Evolutionary conservation across 2,113 vertebrate species (phyloP).

Genomic region (Ranitomeya variabilis): DNA sequence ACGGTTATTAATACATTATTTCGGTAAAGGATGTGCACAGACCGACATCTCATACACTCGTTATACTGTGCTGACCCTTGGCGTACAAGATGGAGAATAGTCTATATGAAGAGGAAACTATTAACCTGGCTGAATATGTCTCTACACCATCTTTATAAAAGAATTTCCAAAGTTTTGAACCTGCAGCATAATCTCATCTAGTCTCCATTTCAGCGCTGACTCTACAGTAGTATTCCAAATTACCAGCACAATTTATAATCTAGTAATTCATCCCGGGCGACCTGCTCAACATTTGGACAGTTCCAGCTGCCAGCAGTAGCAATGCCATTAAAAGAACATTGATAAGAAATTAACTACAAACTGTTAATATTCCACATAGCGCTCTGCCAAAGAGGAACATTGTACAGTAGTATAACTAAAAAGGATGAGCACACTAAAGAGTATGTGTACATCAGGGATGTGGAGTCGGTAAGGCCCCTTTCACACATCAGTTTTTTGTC

Average conservation of each 20-base stretch:
- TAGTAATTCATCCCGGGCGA: too few species aligned
- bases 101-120: too few species aligned
- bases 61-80: too few species aligned
- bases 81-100: too few species aligned
- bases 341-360: neutral
- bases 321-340: neutral
- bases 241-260: too few species aligned
- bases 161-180: too few species aligned
- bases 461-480: too few species aligned
- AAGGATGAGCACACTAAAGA: neutral
- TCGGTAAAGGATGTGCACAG: neutral
- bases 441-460: too few species aligned
- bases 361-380: neutral
- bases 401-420: slow-evolving; percentile 1
- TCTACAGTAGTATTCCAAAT: neutral
- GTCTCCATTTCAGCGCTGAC: neutral
- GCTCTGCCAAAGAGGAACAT: neutral
- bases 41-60: too few species aligned
- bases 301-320: neutral
- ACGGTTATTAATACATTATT: neutral
- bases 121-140: too few species aligned
- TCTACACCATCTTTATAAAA: too few species aligned
- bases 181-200: neutral
- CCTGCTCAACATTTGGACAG: neutral
- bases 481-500: too few species aligned